Evolutionary conservation across 2,797 vertebrate genomes (phyloP).

Genomic region (Choloepus didactylus): DNA sequence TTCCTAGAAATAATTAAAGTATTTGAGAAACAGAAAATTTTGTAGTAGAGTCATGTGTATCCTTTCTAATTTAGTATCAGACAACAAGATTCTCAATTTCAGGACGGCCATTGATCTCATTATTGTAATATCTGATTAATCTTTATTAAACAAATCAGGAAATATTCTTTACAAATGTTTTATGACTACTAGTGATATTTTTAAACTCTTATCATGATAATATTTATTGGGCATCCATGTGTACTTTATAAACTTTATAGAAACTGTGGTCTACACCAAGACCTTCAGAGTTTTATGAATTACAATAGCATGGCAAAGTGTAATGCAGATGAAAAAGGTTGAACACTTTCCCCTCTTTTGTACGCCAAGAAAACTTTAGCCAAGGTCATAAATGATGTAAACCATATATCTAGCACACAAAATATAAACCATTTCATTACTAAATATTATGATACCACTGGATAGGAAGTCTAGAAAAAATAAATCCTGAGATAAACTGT

Average conservation of each 20-base stretch:
- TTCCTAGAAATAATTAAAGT: background rate
- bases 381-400: constrained; percentile 30
- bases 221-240: background rate
- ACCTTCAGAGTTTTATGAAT: background rate
- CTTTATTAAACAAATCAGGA: constrained; percentile 41
- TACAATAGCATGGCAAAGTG: constrained; percentile 12
- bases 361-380: constrained; percentile 40
- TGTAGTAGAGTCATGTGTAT: too few species aligned
- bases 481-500: background rate
- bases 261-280: background rate
- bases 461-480: background rate
- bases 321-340: constrained; percentile 33
- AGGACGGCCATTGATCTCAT: constrained; percentile 16
- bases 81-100: constrained; percentile 10
- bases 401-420: background rate
- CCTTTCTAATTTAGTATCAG: background rate
- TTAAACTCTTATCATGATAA: background rate
- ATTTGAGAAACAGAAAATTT: background rate
- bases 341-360: background rate
- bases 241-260: background rate
- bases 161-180: background rate
- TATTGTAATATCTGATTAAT: constrained; percentile 39
- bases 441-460: constrained; percentile 57
- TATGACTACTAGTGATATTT: background rate
- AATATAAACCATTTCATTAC: constrained; percentile 23